A percentile compares a stretch with the other conserved stretches of the same genome.
These are phyloP conservation scores for Anthoscopus minutus DNA, from an alignment of 2,113 vertebrate species.

Conservation along the genomic window DNA sequence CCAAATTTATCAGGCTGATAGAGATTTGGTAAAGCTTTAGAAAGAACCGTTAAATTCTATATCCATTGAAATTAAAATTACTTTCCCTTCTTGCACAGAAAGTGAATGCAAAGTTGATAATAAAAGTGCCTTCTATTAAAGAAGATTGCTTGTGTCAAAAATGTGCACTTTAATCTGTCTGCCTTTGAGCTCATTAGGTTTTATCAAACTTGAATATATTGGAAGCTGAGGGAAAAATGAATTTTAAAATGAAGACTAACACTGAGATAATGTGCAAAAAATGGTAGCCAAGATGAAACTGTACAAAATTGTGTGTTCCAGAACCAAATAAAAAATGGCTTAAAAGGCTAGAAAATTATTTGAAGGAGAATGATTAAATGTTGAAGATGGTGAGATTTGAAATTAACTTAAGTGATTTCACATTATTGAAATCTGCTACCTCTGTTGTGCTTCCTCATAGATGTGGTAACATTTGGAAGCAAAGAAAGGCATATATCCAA, in stretches of 20 bases:
- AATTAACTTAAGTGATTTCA: neutral
- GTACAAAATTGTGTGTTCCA: neutral
- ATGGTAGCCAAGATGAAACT: neutral
- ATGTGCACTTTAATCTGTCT: conserved; percentile 13
- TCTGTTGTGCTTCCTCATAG: neutral
- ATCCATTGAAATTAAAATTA: conserved; percentile 38
- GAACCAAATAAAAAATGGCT: neutral
- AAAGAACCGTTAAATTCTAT: conserved; percentile 5
- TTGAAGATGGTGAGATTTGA: neutral
- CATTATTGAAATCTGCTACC: neutral
- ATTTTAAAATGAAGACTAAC: neutral
- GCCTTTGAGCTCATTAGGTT: conserved; percentile 26
- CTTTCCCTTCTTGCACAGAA: neutral
- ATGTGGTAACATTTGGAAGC: neutral
- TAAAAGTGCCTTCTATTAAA: conserved; percentile 17
- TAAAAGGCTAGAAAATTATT: neutral
- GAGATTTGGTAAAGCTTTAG: conserved; percentile 40
- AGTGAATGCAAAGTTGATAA: conserved; percentile 17
- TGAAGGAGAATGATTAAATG: neutral
- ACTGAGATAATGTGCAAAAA: neutral
- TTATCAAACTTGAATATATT: conserved; percentile 21
- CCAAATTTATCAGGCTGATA: conserved; percentile 26
- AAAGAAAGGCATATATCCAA: neutral
- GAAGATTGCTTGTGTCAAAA: conserved; percentile 31
- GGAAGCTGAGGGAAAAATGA: neutral